phyloP scores from a whole-genome alignment of 2,888 invertebrate genomes.

The Platycheirus rosarum region DNA sequence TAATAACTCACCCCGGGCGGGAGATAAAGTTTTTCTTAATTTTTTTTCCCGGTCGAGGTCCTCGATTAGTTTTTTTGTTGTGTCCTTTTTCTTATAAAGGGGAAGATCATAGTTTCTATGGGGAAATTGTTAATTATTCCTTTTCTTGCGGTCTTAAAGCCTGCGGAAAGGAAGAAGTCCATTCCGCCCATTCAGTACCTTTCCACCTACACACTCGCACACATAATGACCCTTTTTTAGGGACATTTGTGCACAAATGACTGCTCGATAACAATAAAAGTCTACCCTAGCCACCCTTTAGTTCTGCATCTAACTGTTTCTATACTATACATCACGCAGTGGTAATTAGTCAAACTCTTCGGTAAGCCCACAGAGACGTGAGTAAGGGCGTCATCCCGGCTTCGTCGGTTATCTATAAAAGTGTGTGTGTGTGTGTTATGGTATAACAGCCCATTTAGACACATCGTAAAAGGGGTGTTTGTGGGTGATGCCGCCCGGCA shows the following conservation, averaged over 20 bases:
- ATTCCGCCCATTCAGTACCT: constrained; percentile 25
- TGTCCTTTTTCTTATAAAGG: background rate
- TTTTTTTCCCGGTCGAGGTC: constrained; percentile 5
- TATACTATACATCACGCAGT: constrained; percentile 46
- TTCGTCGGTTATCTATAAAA: constrained; percentile 53
- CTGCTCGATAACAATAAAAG: constrained; percentile 59
- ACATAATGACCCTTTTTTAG: constrained; percentile 13
- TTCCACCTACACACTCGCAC: background rate
- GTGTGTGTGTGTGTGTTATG: constrained; percentile 57
- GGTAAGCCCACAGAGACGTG: constrained; percentile 49
- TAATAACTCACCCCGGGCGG: constrained; percentile 65
- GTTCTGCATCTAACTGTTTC: constrained; percentile 19
- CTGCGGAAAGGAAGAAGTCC: constrained; percentile 27
- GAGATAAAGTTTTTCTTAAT: constrained; percentile 66
- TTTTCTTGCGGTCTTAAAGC: constrained; percentile 17
- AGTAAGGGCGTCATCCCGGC: constrained; percentile 58
- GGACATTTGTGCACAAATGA: constrained; percentile 42
- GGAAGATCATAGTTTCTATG: background rate
- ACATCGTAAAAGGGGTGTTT: constrained; percentile 69
- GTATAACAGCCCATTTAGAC: constrained; percentile 63
- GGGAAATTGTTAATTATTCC: constrained; percentile 58
- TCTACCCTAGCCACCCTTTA: constrained; percentile 35
- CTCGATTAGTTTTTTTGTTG: constrained; percentile 9
- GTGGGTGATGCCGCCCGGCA: constrained; percentile 11
- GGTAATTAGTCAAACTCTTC: constrained; percentile 70